Base-by-base conservation (phyloP, 2,888 invertebrate species). In the Ophion obscuratus region DNA sequence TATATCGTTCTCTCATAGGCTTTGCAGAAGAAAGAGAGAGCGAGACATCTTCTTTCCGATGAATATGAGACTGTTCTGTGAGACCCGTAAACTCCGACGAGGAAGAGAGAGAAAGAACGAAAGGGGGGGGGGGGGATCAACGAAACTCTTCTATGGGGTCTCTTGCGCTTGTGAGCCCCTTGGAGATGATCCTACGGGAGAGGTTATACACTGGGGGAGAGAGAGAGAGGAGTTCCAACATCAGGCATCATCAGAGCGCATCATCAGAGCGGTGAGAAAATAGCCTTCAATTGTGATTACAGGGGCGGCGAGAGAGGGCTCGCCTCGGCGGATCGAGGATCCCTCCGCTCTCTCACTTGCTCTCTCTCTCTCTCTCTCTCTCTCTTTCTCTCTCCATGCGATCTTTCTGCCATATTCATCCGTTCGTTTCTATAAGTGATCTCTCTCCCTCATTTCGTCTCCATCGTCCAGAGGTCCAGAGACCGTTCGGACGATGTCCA, bases 251-350 rank as follows among this genome's bases (percentile, higher is more conserved):
- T 94, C 93, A 93, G 93, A 93, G 93, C 90, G 92, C 93, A 94
- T 94, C 93, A 94, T 94, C 93, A 93, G 93, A 94, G 93, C 93
- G 94, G 94, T 93, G 94, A 94, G 94, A 94, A 94, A 94, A 94
- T 94, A 94, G 93, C 94, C 94, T 94, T 93, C 93, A 94, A 93
- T 94, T 94, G 93, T 94, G 94, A 94, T 94, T 94, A 94, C 93
- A 94, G 94, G 93, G 94, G 93, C 93, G 94, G 93, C 93, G 85
- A 82, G 77, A 73, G 88, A 80, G 91, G 89, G 90, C 89, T 91
- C 90, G 90, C 91, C 91, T 90, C 90, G 90, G 88, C 89, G 86
- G 83, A 86, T 89, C 87, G 90, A 88, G 85, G 88, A 86, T 87
- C 86, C 88, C 89, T 87, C 87, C 87, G 86, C 62, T 78, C 79